These are phyloP conservation scores for Gari tellinella DNA, from an alignment of 2,888 invertebrate genomes.

Conservation along the genomic window DNA sequence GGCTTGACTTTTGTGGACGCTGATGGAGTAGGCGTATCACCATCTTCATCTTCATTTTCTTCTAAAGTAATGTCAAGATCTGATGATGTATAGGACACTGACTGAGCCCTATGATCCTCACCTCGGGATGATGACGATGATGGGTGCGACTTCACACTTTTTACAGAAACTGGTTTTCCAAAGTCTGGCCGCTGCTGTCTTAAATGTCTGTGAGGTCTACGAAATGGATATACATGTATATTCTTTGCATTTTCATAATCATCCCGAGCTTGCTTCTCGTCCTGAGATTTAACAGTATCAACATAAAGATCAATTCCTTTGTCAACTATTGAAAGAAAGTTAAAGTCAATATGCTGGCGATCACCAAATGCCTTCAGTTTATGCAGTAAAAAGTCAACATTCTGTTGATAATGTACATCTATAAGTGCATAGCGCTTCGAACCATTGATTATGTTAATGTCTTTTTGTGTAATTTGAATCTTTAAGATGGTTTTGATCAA, in stretches of 20 bases:
- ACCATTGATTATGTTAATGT: slow-evolving; percentile 57
- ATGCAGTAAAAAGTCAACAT: slow-evolving; percentile 56
- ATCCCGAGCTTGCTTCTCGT: slow-evolving; percentile 53
- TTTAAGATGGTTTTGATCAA: slow-evolving; percentile 53
- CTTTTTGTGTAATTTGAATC: slow-evolving; percentile 37
- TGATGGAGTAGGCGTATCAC: not conserved
- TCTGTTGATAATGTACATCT: slow-evolving; percentile 60
- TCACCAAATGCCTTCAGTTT: slow-evolving; percentile 48
- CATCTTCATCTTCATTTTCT: slow-evolving; percentile 19
- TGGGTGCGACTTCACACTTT: slow-evolving; percentile 8
- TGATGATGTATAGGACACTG: slow-evolving; percentile 5
- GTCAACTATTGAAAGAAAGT: slow-evolving; percentile 52
- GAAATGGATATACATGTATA: slow-evolving; percentile 37
- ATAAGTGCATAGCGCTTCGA: slow-evolving; percentile 62
- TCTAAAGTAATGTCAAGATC: slow-evolving; percentile 50
- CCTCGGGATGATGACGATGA: slow-evolving; percentile 18
- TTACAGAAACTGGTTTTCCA: slow-evolving; percentile 31
- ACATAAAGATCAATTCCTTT: slow-evolving; percentile 39
- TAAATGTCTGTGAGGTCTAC: slow-evolving; percentile 31
- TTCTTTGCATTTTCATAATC: slow-evolving; percentile 58
- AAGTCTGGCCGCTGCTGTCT: slow-evolving; percentile 35
- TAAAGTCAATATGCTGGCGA: slow-evolving; percentile 53
- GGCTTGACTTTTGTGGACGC: not conserved
- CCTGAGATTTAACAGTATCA: slow-evolving; percentile 53
- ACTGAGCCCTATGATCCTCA: not conserved